Base-by-base conservation (phyloP, 2,113 vertebrate species). In the Hassar affinis region DNA sequence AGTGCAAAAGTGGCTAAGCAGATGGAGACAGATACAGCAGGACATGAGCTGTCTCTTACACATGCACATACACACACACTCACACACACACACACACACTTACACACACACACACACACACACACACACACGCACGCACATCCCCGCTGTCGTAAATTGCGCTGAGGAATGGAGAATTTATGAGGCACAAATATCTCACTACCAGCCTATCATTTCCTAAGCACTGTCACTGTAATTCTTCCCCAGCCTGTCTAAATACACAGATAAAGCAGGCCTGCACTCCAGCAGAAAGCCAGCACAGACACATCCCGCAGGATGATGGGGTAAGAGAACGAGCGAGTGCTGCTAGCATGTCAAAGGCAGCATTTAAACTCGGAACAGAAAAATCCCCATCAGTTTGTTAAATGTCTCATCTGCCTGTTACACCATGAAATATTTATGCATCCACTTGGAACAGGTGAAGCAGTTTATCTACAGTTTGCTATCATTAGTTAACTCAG, bases 141-240 rank as follows among this genome's bases (percentile, higher is more conserved):
- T 66, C 14, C 59, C 62, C 86, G 79, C 87, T 79, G 82, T 84
- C 85, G 87, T 91, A 91, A 90, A 91, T 91, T 91, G 88, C 85
- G 88, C 89, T 91, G 89, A 90, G 89, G 82, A 87, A 88, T 89
- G 86, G 90, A 90, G 87, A 91, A 91, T 91, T 91, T 90, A 91
- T 90, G 89, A 88, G 89, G 89, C 89, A 90, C 88, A 91, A 90
- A 90, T 91, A 91, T 91, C 90, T 90, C 88, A 90, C 89, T 89
- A 91, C 89, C 86, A 88, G 88, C 88, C 89, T 90, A 91, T 91
- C 90, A 91, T 91, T 91, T 89, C 90, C 90, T 89, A 88, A 86
- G 88, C 87, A 89, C 88, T 91, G 89, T 91, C 90, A 91, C 87
- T 85, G 89, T 89, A 89, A 90, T 89, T 89, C 90, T 91, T 88